Conservation (phyloP, 2,888 invertebrate genomes). For the Pogonocherus hispidulus region DNA sequence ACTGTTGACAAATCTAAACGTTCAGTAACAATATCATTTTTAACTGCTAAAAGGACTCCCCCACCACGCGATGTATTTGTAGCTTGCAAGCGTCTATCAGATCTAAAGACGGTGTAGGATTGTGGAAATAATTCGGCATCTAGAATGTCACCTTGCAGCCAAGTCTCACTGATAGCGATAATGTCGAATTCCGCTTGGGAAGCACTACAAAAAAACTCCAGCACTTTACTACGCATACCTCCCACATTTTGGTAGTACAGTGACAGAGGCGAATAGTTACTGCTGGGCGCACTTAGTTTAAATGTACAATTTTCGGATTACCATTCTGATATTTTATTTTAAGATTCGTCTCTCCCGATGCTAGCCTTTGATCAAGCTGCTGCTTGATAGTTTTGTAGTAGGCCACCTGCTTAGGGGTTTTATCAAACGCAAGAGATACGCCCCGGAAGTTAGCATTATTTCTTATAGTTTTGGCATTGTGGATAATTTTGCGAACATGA, state of each 20-base stretch:
- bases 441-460: too few relatives aligned
- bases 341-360: background rate
- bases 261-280: background rate
- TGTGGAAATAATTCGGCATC: too few relatives aligned
- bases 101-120: background rate
- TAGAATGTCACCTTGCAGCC: background rate
- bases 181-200: background rate
- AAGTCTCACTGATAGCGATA: background rate
- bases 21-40: background rate
- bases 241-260: background rate
- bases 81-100: background rate
- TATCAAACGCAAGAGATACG: too few relatives aligned
- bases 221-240: background rate
- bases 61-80: background rate
- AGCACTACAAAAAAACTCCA: background rate
- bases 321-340: background rate
- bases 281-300: conserved; percentile 2
- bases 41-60: background rate
- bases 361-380: too few relatives aligned
- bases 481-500: too few relatives aligned
- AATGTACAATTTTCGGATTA: background rate
- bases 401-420: too few relatives aligned
- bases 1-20: too few relatives aligned
- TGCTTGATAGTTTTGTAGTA: too few relatives aligned
- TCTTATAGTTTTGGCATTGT: too few relatives aligned